phyloP scores from a whole-genome alignment of 2,113 vertebrate species.

The Psophia crepitans region DNA sequence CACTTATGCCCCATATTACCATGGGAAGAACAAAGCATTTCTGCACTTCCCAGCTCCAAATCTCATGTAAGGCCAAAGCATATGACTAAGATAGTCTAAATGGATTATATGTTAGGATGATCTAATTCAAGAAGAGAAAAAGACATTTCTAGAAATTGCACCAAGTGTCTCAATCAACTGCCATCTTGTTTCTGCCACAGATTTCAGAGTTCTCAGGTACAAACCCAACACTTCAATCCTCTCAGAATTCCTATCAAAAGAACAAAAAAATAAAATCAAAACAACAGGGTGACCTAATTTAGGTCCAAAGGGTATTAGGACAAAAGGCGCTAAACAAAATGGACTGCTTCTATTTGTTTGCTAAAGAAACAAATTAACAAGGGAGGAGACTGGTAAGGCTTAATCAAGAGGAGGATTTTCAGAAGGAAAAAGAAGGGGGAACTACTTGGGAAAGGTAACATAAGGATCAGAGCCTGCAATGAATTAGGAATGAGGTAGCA shows the following conservation, averaged over 20 bases:
- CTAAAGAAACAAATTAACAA: not conserved
- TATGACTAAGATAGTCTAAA: not conserved
- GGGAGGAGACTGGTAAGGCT: not conserved
- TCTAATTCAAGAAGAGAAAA: not conserved
- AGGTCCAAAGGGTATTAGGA: not conserved
- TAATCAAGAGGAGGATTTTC: not conserved
- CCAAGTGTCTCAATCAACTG: not conserved
- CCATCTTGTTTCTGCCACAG: not conserved
- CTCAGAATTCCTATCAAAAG: not conserved
- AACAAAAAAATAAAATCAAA: not conserved
- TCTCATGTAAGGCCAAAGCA: fast-evolving
- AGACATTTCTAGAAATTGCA: not conserved
- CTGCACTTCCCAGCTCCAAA: not conserved
- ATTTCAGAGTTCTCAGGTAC: not conserved
- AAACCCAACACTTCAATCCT: not conserved
- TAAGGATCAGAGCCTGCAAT: not conserved
- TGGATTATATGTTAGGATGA: not conserved
- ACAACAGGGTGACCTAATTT: not conserved
- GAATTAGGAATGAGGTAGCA: not conserved
- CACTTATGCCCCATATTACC: not conserved
- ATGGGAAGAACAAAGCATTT: not conserved
- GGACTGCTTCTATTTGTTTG: not conserved
- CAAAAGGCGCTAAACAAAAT: not conserved
- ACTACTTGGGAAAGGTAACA: not conserved
- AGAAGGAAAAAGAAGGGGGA: not conserved